Evolutionary conservation across 2,113 vertebrate genomes (phyloP).

Genomic region (Alouatta palliata): DNA sequence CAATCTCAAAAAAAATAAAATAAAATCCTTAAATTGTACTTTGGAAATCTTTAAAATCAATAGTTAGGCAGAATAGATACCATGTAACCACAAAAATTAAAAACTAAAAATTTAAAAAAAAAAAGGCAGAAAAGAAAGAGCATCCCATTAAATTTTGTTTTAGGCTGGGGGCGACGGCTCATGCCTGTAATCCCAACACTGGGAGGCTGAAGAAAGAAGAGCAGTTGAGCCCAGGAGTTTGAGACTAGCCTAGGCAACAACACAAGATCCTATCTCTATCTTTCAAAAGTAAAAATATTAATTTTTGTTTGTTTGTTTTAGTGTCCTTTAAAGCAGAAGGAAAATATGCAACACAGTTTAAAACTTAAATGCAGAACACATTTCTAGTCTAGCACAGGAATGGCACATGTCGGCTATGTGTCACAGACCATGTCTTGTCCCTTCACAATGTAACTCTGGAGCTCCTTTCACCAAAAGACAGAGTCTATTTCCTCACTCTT

Average conservation of each 20-base stretch:
- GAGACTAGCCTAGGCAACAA: too few relatives aligned
- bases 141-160: constrained; percentile 16
- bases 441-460: background rate
- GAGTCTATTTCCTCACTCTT: background rate
- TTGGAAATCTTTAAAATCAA: background rate
- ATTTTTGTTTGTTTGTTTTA: background rate
- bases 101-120: background rate
- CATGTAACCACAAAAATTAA: too few relatives aligned
- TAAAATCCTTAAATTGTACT: background rate
- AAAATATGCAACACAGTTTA: background rate
- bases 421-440: background rate
- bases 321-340: background rate
- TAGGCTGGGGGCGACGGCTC: too few relatives aligned
- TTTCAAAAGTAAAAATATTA: too few relatives aligned
- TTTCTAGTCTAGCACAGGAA: background rate
- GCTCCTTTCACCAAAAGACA: background rate
- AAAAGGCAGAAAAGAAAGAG: background rate
- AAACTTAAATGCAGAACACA: background rate
- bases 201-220: too few relatives aligned
- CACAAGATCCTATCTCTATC: too few relatives aligned
- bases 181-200: too few relatives aligned
- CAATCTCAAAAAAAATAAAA: background rate
- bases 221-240: too few relatives aligned
- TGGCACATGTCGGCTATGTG: background rate
- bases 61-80: too few relatives aligned